These are phyloP conservation scores for Ganaspis brasiliensis DNA, from an alignment of 2,888 invertebrate species.

Conservation along the genomic window DNA sequence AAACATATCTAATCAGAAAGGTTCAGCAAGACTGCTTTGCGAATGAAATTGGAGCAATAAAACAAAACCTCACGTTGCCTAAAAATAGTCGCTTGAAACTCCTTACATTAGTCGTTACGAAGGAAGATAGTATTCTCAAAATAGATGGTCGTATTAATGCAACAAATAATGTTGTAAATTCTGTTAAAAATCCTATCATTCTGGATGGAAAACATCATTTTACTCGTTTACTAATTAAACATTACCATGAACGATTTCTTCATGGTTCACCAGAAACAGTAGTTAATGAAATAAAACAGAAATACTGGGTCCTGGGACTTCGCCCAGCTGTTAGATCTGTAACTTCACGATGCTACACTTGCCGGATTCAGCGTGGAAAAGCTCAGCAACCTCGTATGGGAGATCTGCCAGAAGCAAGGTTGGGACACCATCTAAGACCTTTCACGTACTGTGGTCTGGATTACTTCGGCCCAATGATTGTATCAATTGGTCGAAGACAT, in stretches of 20 bases:
- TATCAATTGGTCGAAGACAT: constrained; percentile 50
- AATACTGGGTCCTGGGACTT: constrained; percentile 50
- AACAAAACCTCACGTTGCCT: neutral
- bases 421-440: constrained; percentile 50
- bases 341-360: neutral
- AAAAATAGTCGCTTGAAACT: constrained; percentile 40
- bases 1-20: constrained; percentile 1
- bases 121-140: constrained; percentile 32
- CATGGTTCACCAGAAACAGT: constrained; percentile 47
- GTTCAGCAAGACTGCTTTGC: constrained; percentile 35
- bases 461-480: constrained; percentile 60
- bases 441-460: constrained; percentile 54
- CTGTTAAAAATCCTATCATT: constrained; percentile 58
- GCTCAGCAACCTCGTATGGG: constrained; percentile 49
- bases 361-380: constrained; percentile 29
- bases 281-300: constrained; percentile 51
- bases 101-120: constrained; percentile 36
- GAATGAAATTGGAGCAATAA: constrained; percentile 21
- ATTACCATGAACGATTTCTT: constrained; percentile 44
- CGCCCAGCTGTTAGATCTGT: constrained; percentile 47
- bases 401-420: constrained; percentile 1
- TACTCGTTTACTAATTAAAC: constrained; percentile 55
- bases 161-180: constrained; percentile 42
- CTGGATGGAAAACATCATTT: constrained; percentile 57
- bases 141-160: constrained; percentile 30